Conservation (phyloP, 2,113 vertebrate genomes). For the Triplophysa dalaica region DNA sequence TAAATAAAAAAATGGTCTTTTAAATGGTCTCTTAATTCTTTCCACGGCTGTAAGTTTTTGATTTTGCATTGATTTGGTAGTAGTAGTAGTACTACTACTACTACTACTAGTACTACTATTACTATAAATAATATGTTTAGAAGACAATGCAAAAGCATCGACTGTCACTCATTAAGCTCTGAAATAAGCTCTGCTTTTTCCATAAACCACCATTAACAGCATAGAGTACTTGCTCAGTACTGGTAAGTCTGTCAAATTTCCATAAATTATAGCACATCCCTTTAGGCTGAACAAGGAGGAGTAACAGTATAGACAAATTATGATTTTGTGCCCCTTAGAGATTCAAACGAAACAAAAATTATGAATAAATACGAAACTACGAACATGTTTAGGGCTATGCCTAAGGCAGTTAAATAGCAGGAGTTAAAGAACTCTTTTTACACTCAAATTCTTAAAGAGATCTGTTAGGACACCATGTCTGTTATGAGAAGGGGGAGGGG, state of each 20-base stretch:
- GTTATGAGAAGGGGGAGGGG: constrained; percentile 17
- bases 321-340: not conserved
- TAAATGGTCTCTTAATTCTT: too few relatives aligned
- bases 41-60: too few relatives aligned
- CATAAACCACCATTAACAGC: too few relatives aligned
- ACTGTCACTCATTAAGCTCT: too few relatives aligned
- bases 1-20: too few relatives aligned
- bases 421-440: constrained; percentile 17
- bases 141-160: too few relatives aligned
- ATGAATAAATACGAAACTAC: not conserved
- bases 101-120: too few relatives aligned
- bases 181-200: not conserved
- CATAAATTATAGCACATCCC: not conserved
- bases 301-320: not conserved
- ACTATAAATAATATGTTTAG: too few relatives aligned
- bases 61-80: too few relatives aligned
- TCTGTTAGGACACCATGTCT: not conserved
- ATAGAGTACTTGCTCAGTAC: too few relatives aligned
- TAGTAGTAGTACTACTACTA: too few relatives aligned
- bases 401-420: constrained; percentile 3
- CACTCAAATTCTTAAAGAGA: not conserved
- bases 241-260: not conserved
- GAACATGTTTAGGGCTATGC: not conserved
- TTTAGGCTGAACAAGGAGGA: not conserved
- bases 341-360: not conserved